A percentile compares a stretch with the other conserved stretches of the same genome.
Conservation (phyloP, 2,888 invertebrate genomes). For the Iphiclides podalirius region DNA sequence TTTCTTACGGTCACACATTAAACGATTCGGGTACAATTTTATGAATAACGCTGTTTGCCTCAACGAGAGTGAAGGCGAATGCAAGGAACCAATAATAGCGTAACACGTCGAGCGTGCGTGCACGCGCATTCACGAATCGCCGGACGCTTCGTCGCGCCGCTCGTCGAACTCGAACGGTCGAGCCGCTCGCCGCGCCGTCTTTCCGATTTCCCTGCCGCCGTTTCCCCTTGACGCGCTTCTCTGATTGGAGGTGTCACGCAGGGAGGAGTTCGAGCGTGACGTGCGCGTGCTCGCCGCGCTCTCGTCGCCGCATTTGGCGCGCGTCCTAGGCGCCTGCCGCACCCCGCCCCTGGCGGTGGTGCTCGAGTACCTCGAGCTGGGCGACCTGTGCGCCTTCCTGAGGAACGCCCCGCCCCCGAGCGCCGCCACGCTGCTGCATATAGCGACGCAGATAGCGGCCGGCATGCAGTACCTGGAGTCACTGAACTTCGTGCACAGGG, state of each 20-base stretch:
- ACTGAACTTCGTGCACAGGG: conserved; percentile 93
- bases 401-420: conserved; percentile 85
- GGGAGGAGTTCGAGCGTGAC: conserved; percentile 91
- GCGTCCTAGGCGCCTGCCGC: conserved; percentile 87
- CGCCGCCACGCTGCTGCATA: conserved; percentile 85
- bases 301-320: conserved; percentile 87
- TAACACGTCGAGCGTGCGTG: no score
- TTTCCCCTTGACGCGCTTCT: neutral
- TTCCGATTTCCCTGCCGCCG: no score
- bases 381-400: conserved; percentile 89
- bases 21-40: no score
- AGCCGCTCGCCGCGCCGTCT: no score
- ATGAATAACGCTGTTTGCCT: no score
- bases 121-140: no score
- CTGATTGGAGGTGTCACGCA: conserved; percentile 51
- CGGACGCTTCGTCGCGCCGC: no score
- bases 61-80: no score
- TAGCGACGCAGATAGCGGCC: conserved; percentile 91
- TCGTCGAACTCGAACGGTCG: no score
- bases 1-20: no score
- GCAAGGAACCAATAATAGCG: no score
- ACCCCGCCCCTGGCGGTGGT: conserved; percentile 90
- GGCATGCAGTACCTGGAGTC: conserved; percentile 95
- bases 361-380: conserved; percentile 90
- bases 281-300: conserved; percentile 92